phyloP scores from a whole-genome alignment of 1,140 invertebrate species.

The Leptopilina clavipes region DNA sequence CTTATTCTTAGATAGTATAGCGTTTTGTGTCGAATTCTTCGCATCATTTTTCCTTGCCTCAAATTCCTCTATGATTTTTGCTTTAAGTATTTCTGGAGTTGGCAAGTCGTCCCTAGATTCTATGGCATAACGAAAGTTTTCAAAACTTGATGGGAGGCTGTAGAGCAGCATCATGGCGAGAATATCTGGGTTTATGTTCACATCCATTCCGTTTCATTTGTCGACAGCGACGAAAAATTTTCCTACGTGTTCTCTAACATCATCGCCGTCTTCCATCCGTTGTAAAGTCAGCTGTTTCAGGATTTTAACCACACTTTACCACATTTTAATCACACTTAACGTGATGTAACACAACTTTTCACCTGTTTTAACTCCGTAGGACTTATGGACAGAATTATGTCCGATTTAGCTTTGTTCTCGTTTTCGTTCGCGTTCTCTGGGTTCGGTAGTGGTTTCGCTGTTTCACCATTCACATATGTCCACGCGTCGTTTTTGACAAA shows the following conservation, averaged over 20 bases:
- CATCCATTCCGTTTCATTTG: slow-evolving; percentile 40
- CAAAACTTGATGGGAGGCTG: slow-evolving; percentile 49
- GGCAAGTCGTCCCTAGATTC: slow-evolving; percentile 57
- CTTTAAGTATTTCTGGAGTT: slow-evolving; percentile 51
- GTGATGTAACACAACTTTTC: slow-evolving; percentile 40
- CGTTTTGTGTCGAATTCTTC: background rate
- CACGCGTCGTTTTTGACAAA: slow-evolving; percentile 34
- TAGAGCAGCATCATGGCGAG: slow-evolving; percentile 59
- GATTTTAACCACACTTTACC: slow-evolving; percentile 44
- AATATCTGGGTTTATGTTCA: slow-evolving; percentile 56
- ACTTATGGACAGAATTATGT: slow-evolving; percentile 45
- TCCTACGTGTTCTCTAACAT: slow-evolving; percentile 44
- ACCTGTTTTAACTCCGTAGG: slow-evolving; percentile 46
- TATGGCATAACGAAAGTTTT: slow-evolving; percentile 60
- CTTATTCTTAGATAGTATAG: background rate
- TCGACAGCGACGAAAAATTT: slow-evolving; percentile 48
- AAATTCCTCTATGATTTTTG: slow-evolving; percentile 60
- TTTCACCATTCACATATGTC: slow-evolving; percentile 16
- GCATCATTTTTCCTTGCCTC: slow-evolving; percentile 47
- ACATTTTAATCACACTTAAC: slow-evolving; percentile 48
- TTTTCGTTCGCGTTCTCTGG: background rate
- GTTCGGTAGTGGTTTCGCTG: background rate
- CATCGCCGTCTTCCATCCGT: slow-evolving; percentile 35
- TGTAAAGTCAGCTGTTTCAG: slow-evolving; percentile 22
- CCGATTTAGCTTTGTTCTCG: slow-evolving; percentile 46